A percentile compares a stretch with the other conserved stretches of the same genome.
Conservation (phyloP, 1,140 invertebrate species). For the Zaprionus taronus region DNA sequence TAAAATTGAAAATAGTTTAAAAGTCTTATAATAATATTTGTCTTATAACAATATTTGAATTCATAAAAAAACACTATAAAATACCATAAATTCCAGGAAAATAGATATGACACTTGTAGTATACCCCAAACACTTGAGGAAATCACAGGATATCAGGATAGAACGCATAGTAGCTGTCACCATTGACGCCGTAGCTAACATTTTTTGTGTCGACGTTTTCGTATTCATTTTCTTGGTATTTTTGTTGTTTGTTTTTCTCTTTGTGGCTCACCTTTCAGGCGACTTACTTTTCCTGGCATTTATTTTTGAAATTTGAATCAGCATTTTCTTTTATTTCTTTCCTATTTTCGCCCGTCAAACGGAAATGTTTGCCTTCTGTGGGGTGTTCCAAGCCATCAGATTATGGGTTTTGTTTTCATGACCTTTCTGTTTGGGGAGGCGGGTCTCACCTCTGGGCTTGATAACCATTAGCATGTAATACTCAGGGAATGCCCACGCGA, state of each 20-base stretch:
- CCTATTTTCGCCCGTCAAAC: constrained; percentile 51
- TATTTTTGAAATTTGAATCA: constrained; percentile 75
- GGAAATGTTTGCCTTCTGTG: constrained; percentile 58
- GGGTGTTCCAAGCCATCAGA: constrained; percentile 48
- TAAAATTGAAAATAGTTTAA: too few relatives aligned
- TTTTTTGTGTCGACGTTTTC: constrained; percentile 52
- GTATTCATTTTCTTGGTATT: constrained; percentile 44
- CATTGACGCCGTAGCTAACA: constrained; percentile 25
- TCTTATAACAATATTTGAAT: too few relatives aligned
- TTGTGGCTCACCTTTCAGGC: constrained; percentile 35
- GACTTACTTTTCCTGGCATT: constrained; percentile 40
- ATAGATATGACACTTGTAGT: not conserved
- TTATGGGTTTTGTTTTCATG: constrained; percentile 62
- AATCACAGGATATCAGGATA: constrained; percentile 10
- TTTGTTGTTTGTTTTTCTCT: constrained; percentile 23
- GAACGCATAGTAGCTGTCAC: constrained; percentile 29
- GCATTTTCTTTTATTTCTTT: constrained; percentile 46
- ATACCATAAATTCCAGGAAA: too few relatives aligned
- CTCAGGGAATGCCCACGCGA: constrained; percentile 44
- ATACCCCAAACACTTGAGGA: constrained; percentile 5
- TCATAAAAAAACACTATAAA: too few relatives aligned
- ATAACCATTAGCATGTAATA: constrained; percentile 44
- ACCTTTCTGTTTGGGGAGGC: constrained; percentile 56
- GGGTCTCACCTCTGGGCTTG: constrained; percentile 16
- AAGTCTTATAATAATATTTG: too few relatives aligned